phyloP scores from a whole-genome alignment of 2,797 vertebrate species.

The Ceryle rudis region DNA sequence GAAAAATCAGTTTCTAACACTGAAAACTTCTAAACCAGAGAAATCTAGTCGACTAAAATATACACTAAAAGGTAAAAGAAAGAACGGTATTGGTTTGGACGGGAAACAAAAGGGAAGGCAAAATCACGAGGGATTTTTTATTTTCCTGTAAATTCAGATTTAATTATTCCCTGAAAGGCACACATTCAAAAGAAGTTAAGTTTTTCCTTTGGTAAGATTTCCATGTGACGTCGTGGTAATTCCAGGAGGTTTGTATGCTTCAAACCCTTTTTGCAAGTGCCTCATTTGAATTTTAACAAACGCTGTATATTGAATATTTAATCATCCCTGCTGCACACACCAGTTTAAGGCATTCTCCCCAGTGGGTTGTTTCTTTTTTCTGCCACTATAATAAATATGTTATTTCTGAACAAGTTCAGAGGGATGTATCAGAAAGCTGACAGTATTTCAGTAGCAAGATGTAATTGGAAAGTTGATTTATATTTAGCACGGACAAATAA shows the following conservation, averaged over 20 bases:
- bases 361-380: fast-evolving
- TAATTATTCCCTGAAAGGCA: not conserved
- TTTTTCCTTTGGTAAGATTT: not conserved
- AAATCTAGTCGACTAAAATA: not conserved
- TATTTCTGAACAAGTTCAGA: not conserved
- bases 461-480: not conserved
- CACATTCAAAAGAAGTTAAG: not conserved
- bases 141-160: not conserved
- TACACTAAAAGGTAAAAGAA: not conserved
- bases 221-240: not conserved
- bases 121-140: fast-evolving
- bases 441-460: not conserved
- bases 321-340: not conserved
- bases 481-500: not conserved
- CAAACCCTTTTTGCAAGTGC: not conserved
- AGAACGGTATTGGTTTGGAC: not conserved
- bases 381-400: not conserved
- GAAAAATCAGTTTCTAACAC: not conserved
- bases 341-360: not conserved
- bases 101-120: not conserved
- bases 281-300: not conserved
- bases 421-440: not conserved
- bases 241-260: not conserved
- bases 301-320: not conserved
- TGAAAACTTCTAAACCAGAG: not conserved